phyloP scores from a whole-genome alignment of 37 sponge, comb jelly and placozoan species.

The Chondrilla cf. caribensis region DNA sequence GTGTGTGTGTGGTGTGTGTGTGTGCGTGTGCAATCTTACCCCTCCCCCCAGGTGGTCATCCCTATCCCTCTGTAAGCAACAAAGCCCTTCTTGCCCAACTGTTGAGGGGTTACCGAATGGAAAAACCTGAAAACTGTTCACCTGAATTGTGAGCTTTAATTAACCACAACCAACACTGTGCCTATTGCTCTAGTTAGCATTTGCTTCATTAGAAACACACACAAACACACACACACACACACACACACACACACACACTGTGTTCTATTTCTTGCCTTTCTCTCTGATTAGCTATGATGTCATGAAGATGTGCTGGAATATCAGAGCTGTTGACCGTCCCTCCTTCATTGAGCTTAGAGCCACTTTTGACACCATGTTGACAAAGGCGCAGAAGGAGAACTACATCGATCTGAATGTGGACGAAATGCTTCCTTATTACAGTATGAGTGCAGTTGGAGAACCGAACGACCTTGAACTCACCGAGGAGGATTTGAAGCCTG shows the following conservation, averaged over 20 bases:
- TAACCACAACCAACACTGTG: too few relatives aligned
- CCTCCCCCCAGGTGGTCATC: slow-evolving; percentile 52
- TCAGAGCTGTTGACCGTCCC: background rate
- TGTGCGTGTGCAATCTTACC: too few relatives aligned
- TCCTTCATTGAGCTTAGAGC: slow-evolving; percentile 11
- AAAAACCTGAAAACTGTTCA: slow-evolving; percentile 83
- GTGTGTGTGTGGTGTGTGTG: too few relatives aligned
- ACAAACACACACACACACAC: too few relatives aligned
- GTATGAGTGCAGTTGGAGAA: slow-evolving; percentile 3
- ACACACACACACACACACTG: too few relatives aligned
- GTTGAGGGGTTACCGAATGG: slow-evolving; percentile 70
- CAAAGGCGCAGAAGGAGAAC: slow-evolving; percentile 14
- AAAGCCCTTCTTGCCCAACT: slow-evolving; percentile 52
- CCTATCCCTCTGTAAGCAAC: slow-evolving; percentile 64
- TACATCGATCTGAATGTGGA: slow-evolving; percentile 58
- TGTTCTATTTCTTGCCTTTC: too few relatives aligned
- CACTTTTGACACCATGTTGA: slow-evolving; percentile 16
- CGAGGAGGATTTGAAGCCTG: slow-evolving; percentile 1
- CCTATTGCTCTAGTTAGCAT: too few relatives aligned
- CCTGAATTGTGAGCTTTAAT: slow-evolving; percentile 21
- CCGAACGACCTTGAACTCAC: background rate
- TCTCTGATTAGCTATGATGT: background rate
- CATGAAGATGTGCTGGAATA: slow-evolving; percentile 21
- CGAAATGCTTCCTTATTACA: slow-evolving; percentile 36
- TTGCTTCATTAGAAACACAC: too few relatives aligned